A percentile compares a stretch with the other conserved stretches of the same genome.
phyloP scores from a whole-genome alignment of 2,797 vertebrate genomes.

The Manis pentadactyla region DNA sequence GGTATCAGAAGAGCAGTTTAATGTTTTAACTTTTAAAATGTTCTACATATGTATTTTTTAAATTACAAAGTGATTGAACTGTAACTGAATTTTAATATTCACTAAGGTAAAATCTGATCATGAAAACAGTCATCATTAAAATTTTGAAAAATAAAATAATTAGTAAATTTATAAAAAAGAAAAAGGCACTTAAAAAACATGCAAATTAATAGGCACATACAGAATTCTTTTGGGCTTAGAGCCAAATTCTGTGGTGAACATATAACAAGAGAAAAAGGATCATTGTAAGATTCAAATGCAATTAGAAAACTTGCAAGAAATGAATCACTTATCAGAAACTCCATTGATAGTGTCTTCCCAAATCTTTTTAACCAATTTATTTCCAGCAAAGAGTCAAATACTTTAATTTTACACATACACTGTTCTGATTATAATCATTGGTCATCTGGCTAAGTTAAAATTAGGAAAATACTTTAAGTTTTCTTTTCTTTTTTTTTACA shows the following conservation, averaged over 20 bases:
- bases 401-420: neutral
- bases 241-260: neutral
- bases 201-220: neutral
- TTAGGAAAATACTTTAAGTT: neutral
- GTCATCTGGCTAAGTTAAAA: neutral
- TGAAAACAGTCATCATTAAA: conserved; percentile 1
- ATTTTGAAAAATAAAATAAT: conserved; percentile 14
- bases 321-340: neutral
- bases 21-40: neutral
- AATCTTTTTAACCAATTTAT: neutral
- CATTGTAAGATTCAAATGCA: conserved; percentile 7
- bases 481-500: no score
- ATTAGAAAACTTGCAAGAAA: conserved; percentile 11
- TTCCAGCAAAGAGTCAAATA: neutral
- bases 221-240: neutral
- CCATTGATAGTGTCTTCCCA: neutral
- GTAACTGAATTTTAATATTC: neutral
- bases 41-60: neutral
- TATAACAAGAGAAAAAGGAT: neutral
- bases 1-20: neutral
- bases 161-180: neutral
- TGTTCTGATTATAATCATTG: neutral
- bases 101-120: neutral
- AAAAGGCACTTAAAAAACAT: neutral
- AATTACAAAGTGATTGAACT: neutral